phyloP scores from a whole-genome alignment of 1,140 invertebrate species.

The Cylas formicarius region DNA sequence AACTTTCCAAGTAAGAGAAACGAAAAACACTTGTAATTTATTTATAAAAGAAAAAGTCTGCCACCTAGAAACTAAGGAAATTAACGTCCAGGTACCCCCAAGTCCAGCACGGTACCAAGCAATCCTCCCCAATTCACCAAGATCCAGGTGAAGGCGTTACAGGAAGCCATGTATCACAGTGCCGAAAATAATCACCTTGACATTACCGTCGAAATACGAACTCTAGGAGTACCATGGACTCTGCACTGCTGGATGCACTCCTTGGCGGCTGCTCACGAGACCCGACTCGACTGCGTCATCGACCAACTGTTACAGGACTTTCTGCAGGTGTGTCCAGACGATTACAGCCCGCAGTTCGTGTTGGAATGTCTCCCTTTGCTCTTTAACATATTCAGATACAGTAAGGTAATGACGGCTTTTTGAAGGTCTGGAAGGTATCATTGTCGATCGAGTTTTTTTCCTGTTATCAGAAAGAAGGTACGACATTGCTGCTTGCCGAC shows the following conservation, averaged over 20 bases:
- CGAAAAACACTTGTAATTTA: too few species aligned
- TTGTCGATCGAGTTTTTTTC: background rate
- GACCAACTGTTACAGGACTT: conserved; percentile 87
- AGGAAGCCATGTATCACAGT: conserved; percentile 89
- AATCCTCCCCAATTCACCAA: conserved; percentile 61
- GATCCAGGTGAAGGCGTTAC: conserved; percentile 72
- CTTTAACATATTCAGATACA: conserved; percentile 84
- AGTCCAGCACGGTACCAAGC: conserved; percentile 22
- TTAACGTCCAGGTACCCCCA: conserved; percentile 23
- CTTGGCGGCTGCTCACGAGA: conserved; percentile 73
- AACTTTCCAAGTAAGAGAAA: too few species aligned
- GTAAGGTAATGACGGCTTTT: conserved; percentile 63
- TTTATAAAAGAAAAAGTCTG: too few species aligned
- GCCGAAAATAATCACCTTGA: conserved; percentile 84
- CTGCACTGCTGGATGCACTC: conserved; percentile 87
- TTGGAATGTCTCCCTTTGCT: conserved; percentile 83
- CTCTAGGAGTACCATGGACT: conserved; percentile 80
- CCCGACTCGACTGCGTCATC: conserved; percentile 75
- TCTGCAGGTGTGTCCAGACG: conserved; percentile 73
- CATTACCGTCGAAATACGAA: conserved; percentile 75
- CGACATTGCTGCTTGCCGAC: conserved; percentile 76
- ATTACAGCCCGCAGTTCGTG: conserved; percentile 82
- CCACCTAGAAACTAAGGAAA: too few species aligned
- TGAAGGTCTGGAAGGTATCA: conserved; percentile 2
- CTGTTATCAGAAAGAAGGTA: conserved; percentile 71